Conservation (phyloP, 2,113 vertebrate species). For the Tragelaphus strepsiceros region DNA sequence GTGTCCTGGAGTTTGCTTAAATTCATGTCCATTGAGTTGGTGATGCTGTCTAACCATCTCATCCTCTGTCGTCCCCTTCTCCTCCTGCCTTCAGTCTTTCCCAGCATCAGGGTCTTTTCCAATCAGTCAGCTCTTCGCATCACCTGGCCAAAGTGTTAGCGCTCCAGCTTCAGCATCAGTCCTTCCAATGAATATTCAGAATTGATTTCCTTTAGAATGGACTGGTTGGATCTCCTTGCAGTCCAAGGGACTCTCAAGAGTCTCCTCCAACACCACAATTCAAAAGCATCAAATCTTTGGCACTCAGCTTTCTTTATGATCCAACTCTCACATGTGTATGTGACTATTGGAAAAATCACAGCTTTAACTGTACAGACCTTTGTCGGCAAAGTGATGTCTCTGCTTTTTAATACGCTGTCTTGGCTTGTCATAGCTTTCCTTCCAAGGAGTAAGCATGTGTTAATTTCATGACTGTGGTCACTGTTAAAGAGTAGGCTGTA, state of each 20-base stretch:
- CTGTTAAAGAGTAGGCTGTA: not conserved
- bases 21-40: not conserved
- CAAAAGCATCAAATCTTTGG: not conserved
- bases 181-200: not conserved
- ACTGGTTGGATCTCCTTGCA: not conserved
- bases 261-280: not conserved
- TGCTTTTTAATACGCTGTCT: not conserved
- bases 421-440: not conserved
- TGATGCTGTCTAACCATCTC: not conserved
- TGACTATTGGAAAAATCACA: not conserved
- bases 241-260: not conserved
- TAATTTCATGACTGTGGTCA: not conserved
- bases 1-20: not conserved
- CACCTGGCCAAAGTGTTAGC: not conserved
- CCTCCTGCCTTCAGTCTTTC: not conserved
- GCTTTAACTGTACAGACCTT: not conserved
- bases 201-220: not conserved
- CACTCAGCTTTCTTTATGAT: not conserved
- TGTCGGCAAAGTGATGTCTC: not conserved
- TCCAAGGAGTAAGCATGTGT: not conserved
- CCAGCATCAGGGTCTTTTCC: not conserved
- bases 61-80: not conserved
- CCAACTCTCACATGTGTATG: not conserved
- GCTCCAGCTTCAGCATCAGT: not conserved
- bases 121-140: not conserved